Evolutionary conservation across 2,797 vertebrate genomes (phyloP).

Genomic region (Esox masquinongy): DNA sequence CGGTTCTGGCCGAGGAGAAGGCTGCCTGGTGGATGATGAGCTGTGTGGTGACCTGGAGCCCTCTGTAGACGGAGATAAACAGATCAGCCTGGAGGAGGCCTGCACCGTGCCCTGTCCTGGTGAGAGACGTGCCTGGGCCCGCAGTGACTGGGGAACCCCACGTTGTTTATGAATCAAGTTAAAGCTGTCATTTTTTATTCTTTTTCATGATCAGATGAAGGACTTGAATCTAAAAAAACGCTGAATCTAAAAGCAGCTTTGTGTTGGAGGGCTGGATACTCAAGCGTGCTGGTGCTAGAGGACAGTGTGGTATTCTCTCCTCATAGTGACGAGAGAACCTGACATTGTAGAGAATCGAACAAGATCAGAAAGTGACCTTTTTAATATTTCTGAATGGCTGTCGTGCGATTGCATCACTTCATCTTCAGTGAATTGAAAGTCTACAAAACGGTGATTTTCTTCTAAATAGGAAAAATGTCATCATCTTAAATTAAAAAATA

Average conservation of each 20-base stretch:
- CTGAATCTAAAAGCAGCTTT: not conserved
- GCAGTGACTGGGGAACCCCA: not conserved
- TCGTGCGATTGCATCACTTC: not conserved
- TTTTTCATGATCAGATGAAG: no score
- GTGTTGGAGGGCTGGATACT: not conserved
- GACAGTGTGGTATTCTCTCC: not conserved
- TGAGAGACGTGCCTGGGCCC: slow-evolving; percentile 49
- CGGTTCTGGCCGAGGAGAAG: slow-evolving; percentile 76
- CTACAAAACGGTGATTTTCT: not conserved
- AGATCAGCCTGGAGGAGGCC: slow-evolving; percentile 82
- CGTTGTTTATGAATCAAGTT: no score
- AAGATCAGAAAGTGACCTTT: not conserved
- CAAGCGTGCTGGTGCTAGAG: not conserved
- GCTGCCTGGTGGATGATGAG: slow-evolving; percentile 88
- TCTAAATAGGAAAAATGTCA: not conserved
- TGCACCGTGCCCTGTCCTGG: slow-evolving; percentile 94
- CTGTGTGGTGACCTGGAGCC: slow-evolving; percentile 87
- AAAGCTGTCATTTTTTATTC: no score
- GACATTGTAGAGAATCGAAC: not conserved
- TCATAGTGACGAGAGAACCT: not conserved
- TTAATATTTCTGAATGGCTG: not conserved
- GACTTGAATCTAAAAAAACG: not conserved
- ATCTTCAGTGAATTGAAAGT: not conserved
- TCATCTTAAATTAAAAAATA: not conserved
- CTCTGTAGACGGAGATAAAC: slow-evolving; percentile 80